A percentile compares a stretch with the other conserved stretches of the same genome.
Evolutionary conservation across 2,888 invertebrate species (phyloP).

Genomic region (Subacronicta megacephala): DNA sequence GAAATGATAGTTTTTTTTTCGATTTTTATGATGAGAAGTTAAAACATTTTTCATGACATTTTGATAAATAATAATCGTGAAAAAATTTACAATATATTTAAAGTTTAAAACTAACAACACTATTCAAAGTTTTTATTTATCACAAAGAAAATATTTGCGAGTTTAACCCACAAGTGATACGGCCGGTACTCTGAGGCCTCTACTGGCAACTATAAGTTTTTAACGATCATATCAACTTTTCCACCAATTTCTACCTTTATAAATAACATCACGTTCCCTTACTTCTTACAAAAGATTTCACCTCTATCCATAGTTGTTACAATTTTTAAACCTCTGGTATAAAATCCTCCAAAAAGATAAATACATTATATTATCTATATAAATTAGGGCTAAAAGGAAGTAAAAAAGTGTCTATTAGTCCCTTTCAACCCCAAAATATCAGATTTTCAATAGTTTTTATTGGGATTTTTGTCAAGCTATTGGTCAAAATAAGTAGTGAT

Average conservation of each 20-base stretch:
- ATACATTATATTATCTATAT: conserved; percentile 30
- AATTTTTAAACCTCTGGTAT: conserved; percentile 45
- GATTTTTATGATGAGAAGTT: conserved; percentile 53
- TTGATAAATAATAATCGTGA: conserved; percentile 50
- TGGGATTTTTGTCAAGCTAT: conserved; percentile 41
- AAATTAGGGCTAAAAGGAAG: background rate
- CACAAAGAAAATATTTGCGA: conserved; percentile 73
- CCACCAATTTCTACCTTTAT: conserved; percentile 47
- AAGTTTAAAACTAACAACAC: conserved; percentile 52
- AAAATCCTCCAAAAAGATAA: conserved; percentile 56
- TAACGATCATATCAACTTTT: conserved; percentile 32
- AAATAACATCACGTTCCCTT: conserved; percentile 54
- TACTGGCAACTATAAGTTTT: conserved; percentile 45
- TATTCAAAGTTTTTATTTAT: conserved; percentile 67
- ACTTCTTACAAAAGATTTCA: conserved; percentile 47
- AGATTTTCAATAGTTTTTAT: conserved; percentile 28
- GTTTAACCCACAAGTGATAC: conserved; percentile 70
- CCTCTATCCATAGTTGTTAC: conserved; percentile 29
- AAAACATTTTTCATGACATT: conserved; percentile 43
- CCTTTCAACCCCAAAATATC: background rate
- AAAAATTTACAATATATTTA: conserved; percentile 49
- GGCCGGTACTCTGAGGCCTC: conserved; percentile 51
- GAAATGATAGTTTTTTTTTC: conserved; percentile 44
- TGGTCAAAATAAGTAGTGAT: background rate
- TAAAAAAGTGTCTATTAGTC: background rate